Evolutionary conservation across 2,797 vertebrate species (phyloP).

Genomic region (Gastrophryne carolinensis): DNA sequence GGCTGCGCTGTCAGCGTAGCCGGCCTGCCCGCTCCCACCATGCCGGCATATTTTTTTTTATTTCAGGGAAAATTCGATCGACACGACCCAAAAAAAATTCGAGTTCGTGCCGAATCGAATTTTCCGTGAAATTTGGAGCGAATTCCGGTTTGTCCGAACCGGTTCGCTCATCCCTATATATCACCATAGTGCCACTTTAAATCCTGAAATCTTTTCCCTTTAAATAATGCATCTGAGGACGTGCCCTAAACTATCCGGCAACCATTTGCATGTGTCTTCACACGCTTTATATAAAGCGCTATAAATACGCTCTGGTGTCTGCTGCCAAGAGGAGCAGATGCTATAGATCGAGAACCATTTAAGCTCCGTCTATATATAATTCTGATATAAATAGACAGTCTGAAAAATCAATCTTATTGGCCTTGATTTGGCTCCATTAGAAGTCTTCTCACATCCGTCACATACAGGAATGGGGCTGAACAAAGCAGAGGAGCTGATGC

Average conservation of each 20-base stretch:
- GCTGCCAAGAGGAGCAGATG: conserved; percentile 39
- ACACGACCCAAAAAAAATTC: too few species aligned
- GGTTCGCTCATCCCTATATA: too few species aligned
- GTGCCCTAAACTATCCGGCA: conserved; percentile 13
- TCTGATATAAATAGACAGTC: conserved; percentile 13
- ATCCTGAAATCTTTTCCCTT: background rate
- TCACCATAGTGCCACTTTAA: background rate
- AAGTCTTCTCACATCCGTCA: background rate
- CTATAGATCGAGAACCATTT: conserved; percentile 32
- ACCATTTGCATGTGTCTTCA: conserved; percentile 37
- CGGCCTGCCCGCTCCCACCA: too few species aligned
- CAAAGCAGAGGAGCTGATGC: background rate
- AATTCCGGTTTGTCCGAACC: too few species aligned
- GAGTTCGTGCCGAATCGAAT: too few species aligned
- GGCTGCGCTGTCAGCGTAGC: too few species aligned
- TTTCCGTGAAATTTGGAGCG: too few species aligned
- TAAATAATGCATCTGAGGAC: conserved; percentile 34
- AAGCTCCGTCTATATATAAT: conserved; percentile 32
- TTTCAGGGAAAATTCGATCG: too few species aligned
- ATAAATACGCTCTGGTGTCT: conserved; percentile 26
- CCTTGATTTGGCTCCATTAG: conserved; percentile 16
- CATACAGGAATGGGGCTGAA: background rate
- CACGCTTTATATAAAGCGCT: conserved; percentile 29
- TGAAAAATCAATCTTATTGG: conserved; percentile 22
- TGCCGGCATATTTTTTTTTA: too few species aligned